Percentiles rank a stretch among this genome's conserved stretches.
These are phyloP conservation scores for Ameiurus melas DNA, from an alignment of 2,113 vertebrate genomes.

Conservation along the genomic window DNA sequence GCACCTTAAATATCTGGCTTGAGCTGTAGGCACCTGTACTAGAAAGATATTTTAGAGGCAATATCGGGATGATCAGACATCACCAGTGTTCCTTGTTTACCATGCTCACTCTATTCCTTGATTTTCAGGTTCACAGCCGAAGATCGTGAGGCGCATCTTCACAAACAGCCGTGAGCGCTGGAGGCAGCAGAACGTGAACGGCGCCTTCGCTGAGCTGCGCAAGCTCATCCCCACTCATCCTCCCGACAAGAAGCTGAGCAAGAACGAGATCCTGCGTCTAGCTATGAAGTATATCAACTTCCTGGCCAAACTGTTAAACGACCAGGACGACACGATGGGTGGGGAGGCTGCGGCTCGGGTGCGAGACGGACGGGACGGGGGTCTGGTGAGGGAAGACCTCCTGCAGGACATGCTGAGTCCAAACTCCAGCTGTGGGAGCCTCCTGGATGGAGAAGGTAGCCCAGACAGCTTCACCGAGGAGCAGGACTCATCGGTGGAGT, in stretches of 20 bases:
- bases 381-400: conserved; percentile 78
- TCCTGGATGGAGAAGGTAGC: conserved; percentile 81
- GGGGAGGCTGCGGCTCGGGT: conserved; percentile 71
- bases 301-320: conserved; percentile 81
- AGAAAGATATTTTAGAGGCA: neutral
- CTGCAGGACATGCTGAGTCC: conserved; percentile 85
- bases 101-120: conserved; percentile 16
- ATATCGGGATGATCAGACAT: neutral
- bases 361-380: conserved; percentile 67
- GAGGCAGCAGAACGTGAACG: conserved; percentile 92
- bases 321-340: conserved; percentile 83
- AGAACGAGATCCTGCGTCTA: conserved; percentile 88
- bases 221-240: conserved; percentile 90
- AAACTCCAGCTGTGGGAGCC: conserved; percentile 85
- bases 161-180: conserved; percentile 91
- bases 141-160: conserved; percentile 84
- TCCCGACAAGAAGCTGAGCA: conserved; percentile 89
- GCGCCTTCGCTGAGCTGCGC: conserved; percentile 85
- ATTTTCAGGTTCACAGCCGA: conserved; percentile 78
- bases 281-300: conserved; percentile 91
- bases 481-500: conserved; percentile 70
- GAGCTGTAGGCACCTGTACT: neutral
- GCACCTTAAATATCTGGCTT: neutral
- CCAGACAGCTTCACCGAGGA: conserved; percentile 86
- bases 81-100: neutral